Base-by-base conservation (phyloP, 2,113 vertebrate genomes). In the Scalopus aquaticus region DNA sequence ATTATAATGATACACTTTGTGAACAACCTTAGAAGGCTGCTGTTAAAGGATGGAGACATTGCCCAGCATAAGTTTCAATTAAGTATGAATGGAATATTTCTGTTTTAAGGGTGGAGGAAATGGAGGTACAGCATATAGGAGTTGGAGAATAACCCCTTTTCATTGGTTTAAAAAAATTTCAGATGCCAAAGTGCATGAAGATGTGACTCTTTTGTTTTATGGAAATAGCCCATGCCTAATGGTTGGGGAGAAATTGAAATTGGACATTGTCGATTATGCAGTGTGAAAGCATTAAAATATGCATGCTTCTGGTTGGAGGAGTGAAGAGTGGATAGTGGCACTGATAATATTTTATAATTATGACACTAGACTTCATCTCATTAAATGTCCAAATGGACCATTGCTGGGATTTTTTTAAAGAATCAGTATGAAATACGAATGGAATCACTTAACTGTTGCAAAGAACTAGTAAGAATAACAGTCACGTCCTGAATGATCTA, bases 331-430 rank as follows among this genome's bases (percentile, higher is more conserved):
- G 62, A 73, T 42, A 89, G 89, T 58, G 54, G 9, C 2, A 5
- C 56, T 80, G 56, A 37, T 13, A 46, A 62, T 58, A 9, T 67
- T 92, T 83, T 44, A 51, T 88, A 82, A 51, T 28, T 74, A 5
- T 90, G 82, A 74, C 11, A 64, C 22, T 74, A 90, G 74, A 69
- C 10, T 56, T 17, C 32, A 28, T 92, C 72, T 92, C 67, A 80
- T 44, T 80, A 87, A 74, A 30, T 89, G 77, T 70, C 32, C 54
- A 97, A 84, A 85, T 77, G 60, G n/a, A 19, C 9, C 7, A 73
- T 76, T 72, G 20, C 42, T 90, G 67, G 28, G 3, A n/a, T 76
- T 92, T 32, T 13, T 30, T 65, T 20, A 58, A 64, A 85, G 90
- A 90, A 62, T 88, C 56, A 72, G 39, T 37, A 70, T 82, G 6